These are phyloP conservation scores for Gastrophryne carolinensis DNA, from an alignment of 2,797 vertebrate species.

Conservation along the genomic window DNA sequence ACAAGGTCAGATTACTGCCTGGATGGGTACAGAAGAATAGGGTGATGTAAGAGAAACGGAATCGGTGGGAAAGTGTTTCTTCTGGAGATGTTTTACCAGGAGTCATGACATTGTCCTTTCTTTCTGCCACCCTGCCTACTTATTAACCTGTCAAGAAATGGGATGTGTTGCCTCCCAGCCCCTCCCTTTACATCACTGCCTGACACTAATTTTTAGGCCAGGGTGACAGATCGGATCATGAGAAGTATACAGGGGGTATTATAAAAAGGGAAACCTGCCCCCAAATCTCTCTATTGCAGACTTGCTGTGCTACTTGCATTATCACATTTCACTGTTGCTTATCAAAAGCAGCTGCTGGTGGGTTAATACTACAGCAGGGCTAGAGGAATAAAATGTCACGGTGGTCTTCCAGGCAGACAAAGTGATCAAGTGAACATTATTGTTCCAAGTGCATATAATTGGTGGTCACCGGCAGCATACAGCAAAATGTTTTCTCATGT, in stretches of 20 bases:
- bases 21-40: neutral
- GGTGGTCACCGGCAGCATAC: no score
- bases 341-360: no score
- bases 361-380: no score
- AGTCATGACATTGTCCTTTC: constrained; percentile 1
- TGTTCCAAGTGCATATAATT: no score
- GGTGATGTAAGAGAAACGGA: constrained; percentile 1
- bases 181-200: neutral
- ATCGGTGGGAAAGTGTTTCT: neutral
- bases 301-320: neutral
- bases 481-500: no score
- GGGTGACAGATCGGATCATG: neutral
- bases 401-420: no score
- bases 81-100: neutral
- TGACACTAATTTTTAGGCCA: neutral
- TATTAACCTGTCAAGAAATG: neutral
- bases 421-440: no score
- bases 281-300: neutral
- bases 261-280: neutral
- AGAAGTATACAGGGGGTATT: neutral
- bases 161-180: neutral
- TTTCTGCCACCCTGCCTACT: neutral
- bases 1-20: constrained; percentile 9
- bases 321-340: neutral
- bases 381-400: no score